Conservation (phyloP, 2,888 invertebrate genomes). For the Branchinecta sandiegonensis region DNA sequence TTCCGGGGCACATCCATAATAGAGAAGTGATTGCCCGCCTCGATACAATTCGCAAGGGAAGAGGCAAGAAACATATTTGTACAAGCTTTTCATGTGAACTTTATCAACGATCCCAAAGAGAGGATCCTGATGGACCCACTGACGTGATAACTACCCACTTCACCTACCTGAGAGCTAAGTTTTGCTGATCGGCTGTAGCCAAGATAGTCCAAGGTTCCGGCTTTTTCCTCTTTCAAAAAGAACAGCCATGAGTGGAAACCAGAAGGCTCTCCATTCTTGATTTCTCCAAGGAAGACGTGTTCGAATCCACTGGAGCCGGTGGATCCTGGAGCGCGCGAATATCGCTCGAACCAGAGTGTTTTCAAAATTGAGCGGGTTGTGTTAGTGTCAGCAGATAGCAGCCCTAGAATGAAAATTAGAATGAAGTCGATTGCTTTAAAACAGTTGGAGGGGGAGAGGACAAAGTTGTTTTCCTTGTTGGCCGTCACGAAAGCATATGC, state of each 20-base stretch:
- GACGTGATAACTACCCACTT: no score
- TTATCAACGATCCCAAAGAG: no score
- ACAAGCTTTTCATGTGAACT: no score
- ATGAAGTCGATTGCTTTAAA: no score
- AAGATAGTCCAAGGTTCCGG: slow-evolving; percentile 55
- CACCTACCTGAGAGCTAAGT: neutral
- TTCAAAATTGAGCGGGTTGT: neutral
- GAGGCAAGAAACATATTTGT: no score
- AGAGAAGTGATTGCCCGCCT: no score
- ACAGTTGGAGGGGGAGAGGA: no score
- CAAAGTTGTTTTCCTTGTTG: no score
- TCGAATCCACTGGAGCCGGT: slow-evolving; percentile 83
- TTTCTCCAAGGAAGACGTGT: slow-evolving; percentile 77
- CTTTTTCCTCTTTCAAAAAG: slow-evolving; percentile 58
- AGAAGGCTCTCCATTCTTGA: slow-evolving; percentile 57
- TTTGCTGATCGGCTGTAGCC: slow-evolving; percentile 49
- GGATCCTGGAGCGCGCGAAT: slow-evolving; percentile 59
- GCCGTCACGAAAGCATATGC: no score
- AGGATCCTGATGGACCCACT: no score
- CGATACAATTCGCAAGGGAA: no score
- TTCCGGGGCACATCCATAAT: no score
- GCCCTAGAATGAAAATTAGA: neutral
- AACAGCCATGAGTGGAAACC: slow-evolving; percentile 88
- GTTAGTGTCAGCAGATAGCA: neutral
- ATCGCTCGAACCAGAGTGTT: slow-evolving; percentile 46